Base-by-base conservation (phyloP, 2,888 invertebrate genomes). In the Drosophila pegasa region DNA sequence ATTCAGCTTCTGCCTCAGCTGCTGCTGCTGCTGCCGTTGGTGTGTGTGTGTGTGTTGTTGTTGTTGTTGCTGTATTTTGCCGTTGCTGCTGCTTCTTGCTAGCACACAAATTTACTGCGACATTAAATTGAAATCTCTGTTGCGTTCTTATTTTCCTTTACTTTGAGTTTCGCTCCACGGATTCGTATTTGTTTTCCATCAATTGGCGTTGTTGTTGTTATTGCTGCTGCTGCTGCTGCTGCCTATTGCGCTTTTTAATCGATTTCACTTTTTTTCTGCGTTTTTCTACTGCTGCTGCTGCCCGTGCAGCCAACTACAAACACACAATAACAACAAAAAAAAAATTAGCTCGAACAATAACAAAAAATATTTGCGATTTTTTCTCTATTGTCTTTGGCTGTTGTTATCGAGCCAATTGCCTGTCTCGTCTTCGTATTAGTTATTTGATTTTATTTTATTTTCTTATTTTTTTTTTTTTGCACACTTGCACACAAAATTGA, bases 101-200 rank as follows among this genome's bases (percentile, higher is more conserved):
- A 73, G 78, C 78, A 80, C 71, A 84, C 82, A 85, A 85, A 85
- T 75, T 85, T 87, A 86, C 85, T 86, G 85, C 85, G 85, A 86
- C 88, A 86, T 75, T 75, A 75, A 75, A 65, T 45, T 85, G 67
- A 84, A 84, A 66, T 86, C 72, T 80, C 60, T 67, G 63, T 71
- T 75, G 68, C 45, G 55, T 68, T 52, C 31, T 75, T 54, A 58
- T 57, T 40, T 41, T 62, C 25, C 37, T 35, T 71, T 37, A 52
- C 27, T 54, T 64, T 58, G 16, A 51, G 58, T 54, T 57, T 27
- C 37, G 25, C 22, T 63, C 27, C 51, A 48, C 62, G 20, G 14
- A 61, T 63, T 85, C 35, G 50, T 40, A 20, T 62, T 57, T 60
- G 35, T 51, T 22, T 47, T 55, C 18, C 57, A 38, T 41, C 20